A percentile compares a stretch with the other conserved stretches of the same genome.
Evolutionary conservation across 2,797 vertebrate genomes (phyloP).

Genomic region (Eidolon dupreanum): DNA sequence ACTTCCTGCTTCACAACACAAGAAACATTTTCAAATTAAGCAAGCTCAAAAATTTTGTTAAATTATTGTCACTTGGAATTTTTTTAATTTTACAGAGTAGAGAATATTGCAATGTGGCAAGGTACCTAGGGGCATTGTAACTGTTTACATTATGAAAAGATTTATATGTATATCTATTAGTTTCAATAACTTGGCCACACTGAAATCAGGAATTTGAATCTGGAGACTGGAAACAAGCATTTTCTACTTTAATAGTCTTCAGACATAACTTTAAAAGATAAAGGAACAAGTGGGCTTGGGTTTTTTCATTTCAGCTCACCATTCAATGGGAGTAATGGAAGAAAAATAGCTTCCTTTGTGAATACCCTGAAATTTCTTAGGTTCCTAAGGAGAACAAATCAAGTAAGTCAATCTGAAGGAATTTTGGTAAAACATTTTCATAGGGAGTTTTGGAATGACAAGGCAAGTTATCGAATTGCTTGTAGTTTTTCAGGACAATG

Average conservation of each 20-base stretch:
- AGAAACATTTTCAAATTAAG: constrained; percentile 70
- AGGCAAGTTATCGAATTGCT: constrained; percentile 35
- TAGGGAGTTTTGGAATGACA: constrained; percentile 54
- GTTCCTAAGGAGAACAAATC: constrained; percentile 45
- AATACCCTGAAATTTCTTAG: background rate
- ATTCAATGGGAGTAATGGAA: constrained; percentile 55
- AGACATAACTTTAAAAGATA: background rate
- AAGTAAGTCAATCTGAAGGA: constrained; percentile 69
- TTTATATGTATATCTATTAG: background rate
- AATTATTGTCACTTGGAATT: constrained; percentile 55
- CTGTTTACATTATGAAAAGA: background rate
- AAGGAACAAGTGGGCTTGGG: background rate
- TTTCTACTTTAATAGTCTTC: background rate
- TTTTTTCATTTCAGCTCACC: constrained; percentile 41
- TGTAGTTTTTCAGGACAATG: constrained; percentile 64
- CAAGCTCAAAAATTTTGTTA: constrained; percentile 65
- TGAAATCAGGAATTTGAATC: background rate
- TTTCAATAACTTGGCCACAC: background rate
- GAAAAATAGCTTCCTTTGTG: background rate
- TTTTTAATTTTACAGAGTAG: constrained; percentile 42
- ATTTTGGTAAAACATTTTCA: constrained; percentile 61
- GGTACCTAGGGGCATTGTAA: background rate
- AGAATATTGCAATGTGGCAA: constrained; percentile 13
- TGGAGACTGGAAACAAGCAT: constrained; percentile 30
- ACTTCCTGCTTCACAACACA: constrained; percentile 53